Evolutionary conservation across 2,113 vertebrate genomes (phyloP).

Genomic region (Siniperca knerii): DNA sequence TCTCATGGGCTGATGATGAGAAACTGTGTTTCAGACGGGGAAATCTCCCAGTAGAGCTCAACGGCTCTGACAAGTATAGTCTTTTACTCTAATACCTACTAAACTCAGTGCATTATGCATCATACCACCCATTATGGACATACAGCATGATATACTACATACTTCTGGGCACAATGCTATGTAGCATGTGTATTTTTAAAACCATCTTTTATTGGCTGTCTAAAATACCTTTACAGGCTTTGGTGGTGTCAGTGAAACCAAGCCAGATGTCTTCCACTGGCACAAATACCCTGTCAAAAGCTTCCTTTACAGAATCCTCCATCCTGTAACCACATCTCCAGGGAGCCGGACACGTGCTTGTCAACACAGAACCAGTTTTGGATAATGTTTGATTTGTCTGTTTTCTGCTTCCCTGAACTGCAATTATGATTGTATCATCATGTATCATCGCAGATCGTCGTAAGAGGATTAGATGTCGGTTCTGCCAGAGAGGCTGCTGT

Average conservation of each 20-base stretch:
- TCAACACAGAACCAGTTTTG: constrained; percentile 32
- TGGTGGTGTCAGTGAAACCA: constrained; percentile 16
- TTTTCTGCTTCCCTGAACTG: constrained; percentile 58
- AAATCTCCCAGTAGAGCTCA: constrained; percentile 12
- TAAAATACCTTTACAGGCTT: constrained; percentile 7
- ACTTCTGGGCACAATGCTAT: not conserved
- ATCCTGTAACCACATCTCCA: constrained; percentile 34
- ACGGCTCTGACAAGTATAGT: constrained; percentile 28
- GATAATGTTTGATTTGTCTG: constrained; percentile 64
- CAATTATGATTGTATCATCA: constrained; percentile 68
- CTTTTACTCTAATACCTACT: constrained; percentile 31
- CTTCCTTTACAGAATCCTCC: constrained; percentile 24
- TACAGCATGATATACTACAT: constrained; percentile 12
- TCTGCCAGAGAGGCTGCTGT: constrained; percentile 68
- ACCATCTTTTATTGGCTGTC: constrained; percentile 12
- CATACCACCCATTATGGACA: constrained; percentile 22
- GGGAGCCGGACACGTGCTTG: constrained; percentile 12
- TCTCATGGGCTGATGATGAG: constrained; percentile 37
- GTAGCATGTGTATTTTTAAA: constrained; percentile 11
- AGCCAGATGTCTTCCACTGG: constrained; percentile 37
- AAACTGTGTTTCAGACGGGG: not conserved
- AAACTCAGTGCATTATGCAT: constrained; percentile 47
- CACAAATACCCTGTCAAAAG: constrained; percentile 19
- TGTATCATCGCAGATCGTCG: constrained; percentile 67
- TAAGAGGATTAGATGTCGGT: constrained; percentile 72